A percentile compares a stretch with the other conserved stretches of the same genome.
phyloP scores from a whole-genome alignment of 2,888 invertebrate species.

The Nephrocerus scutellatus region DNA sequence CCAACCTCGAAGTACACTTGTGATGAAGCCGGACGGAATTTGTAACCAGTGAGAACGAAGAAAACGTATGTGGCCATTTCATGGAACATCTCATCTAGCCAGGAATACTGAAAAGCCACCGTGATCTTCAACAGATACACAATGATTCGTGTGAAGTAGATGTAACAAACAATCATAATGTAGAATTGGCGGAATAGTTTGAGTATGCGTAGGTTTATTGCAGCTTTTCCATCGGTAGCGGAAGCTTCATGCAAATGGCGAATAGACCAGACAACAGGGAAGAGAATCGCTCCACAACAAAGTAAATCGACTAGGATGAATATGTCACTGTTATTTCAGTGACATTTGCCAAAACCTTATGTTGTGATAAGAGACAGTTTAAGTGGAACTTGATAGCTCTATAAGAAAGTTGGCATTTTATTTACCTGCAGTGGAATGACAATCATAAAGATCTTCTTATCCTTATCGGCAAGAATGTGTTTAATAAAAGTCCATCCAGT shows the following conservation, averaged over 20 bases:
- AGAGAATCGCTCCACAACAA: constrained; percentile 93
- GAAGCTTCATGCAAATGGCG: constrained; percentile 92
- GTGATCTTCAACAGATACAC: constrained; percentile 87
- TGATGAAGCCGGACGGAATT: constrained; percentile 88
- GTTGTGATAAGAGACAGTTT: too few relatives aligned
- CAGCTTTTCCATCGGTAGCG: constrained; percentile 93
- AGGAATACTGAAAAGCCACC: constrained; percentile 94
- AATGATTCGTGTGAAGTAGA: constrained; percentile 95
- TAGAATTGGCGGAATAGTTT: constrained; percentile 96
- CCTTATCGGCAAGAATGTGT: constrained; percentile 90
- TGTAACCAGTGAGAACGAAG: constrained; percentile 91
- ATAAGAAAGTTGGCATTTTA: too few relatives aligned
- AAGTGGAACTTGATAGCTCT: too few relatives aligned
- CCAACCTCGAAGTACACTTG: constrained; percentile 89
- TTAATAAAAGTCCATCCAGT: constrained; percentile 99
- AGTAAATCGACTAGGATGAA: constrained; percentile 90
- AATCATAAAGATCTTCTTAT: constrained; percentile 95
- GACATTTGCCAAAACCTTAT: constrained; percentile 94
- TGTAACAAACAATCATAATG: constrained; percentile 94
- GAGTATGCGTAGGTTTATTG: constrained; percentile 86
- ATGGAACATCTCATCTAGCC: constrained; percentile 92
- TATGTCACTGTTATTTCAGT: constrained; percentile 91
- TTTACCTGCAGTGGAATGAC: constrained; percentile 90
- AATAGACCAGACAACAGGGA: constrained; percentile 98
- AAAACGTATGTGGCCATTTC: constrained; percentile 94